phyloP scores from a whole-genome alignment of 2,888 invertebrate genomes.

The Imbricaverruca yamaguchii region DNA sequence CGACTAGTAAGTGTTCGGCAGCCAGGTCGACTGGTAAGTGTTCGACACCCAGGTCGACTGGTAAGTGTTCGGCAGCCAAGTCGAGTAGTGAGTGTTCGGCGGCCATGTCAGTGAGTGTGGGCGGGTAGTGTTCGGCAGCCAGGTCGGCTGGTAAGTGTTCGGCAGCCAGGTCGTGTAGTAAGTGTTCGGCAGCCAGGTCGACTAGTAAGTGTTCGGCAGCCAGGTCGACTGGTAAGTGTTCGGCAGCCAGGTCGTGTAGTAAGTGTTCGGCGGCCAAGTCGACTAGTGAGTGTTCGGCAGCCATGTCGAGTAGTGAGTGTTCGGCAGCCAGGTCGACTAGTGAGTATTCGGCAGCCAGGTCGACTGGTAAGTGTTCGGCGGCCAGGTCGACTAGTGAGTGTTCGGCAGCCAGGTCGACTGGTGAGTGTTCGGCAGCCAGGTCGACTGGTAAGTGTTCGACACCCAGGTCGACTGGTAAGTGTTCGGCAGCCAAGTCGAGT shows the following conservation, averaged over 20 bases:
- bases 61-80: background rate
- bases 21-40: conserved; percentile 3
- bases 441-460: conserved; percentile 11
- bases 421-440: background rate
- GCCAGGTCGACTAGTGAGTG: background rate
- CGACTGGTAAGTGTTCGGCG: background rate
- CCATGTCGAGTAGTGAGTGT: background rate
- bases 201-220: background rate
- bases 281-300: background rate
- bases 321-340: background rate
- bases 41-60: too few species aligned
- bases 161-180: background rate
- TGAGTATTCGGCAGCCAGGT: background rate
- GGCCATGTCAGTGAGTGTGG: too few species aligned
- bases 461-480: too few species aligned
- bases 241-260: too few species aligned
- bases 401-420: background rate
- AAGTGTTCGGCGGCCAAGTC: background rate
- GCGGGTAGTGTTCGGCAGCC: background rate
- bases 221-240: conserved; percentile 13
- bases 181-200: background rate
- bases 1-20: background rate
- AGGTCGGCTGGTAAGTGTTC: conserved; percentile 2
- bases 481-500: background rate
- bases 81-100: conserved; percentile 5